Conservation (phyloP, 2,888 invertebrate genomes). For the Stomorhina lunata region DNA sequence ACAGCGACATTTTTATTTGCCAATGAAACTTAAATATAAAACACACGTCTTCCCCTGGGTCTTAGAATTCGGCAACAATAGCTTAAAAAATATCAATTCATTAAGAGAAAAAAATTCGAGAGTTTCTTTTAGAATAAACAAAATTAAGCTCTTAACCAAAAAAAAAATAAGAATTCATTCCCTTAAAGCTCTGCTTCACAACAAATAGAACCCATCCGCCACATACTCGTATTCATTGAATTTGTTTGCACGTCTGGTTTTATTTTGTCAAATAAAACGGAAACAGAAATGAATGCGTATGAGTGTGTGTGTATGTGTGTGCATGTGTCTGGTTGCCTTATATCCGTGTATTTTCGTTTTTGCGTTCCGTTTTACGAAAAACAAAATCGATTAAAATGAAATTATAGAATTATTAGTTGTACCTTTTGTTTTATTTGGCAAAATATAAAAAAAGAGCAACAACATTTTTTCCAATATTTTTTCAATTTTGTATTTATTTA, state of each 20-base stretch:
- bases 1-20: not conserved
- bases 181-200: not conserved
- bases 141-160: too few relatives aligned
- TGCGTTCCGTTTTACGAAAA: not conserved
- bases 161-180: too few relatives aligned
- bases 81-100: not conserved
- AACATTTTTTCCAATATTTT: too few relatives aligned
- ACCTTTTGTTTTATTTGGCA: not conserved
- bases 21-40: not conserved
- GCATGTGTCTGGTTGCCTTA: too few relatives aligned
- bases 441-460: not conserved
- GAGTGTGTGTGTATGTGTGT: too few relatives aligned
- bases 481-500: too few relatives aligned
- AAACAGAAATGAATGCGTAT: not conserved
- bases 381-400: not conserved
- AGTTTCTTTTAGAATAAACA: too few relatives aligned
- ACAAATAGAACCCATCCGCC: not conserved
- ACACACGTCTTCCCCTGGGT: not conserved
- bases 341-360: too few relatives aligned
- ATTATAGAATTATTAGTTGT: not conserved
- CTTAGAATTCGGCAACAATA: not conserved
- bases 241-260: constrained; percentile 7
- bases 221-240: not conserved
- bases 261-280: not conserved
- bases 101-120: too few relatives aligned